Evolutionary conservation across 2,113 vertebrate species (phyloP).

Genomic region (Percopsis transmontana): DNA sequence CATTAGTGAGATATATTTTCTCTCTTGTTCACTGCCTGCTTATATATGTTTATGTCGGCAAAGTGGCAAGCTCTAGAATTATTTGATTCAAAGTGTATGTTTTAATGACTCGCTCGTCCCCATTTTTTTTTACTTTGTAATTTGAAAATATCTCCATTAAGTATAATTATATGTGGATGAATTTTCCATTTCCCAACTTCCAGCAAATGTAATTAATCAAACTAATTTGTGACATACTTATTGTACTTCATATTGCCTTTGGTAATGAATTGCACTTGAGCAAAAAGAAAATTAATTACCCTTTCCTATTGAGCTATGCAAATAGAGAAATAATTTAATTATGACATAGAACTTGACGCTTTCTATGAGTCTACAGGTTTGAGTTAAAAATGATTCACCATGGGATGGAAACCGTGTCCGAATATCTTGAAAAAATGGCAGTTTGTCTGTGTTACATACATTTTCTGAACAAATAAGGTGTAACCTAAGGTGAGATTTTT

Average conservation of each 20-base stretch:
- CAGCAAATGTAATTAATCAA: constrained; percentile 64
- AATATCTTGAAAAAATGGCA: no score
- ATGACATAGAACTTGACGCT: constrained; percentile 38
- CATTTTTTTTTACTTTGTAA: constrained; percentile 14
- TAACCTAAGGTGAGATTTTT: no score
- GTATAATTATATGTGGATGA: constrained; percentile 50
- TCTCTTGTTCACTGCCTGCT: no score
- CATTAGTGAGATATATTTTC: no score
- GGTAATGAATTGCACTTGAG: constrained; percentile 63
- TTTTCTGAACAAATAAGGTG: no score
- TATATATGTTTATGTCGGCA: not conserved
- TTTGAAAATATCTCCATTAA: constrained; percentile 52
- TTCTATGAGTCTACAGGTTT: constrained; percentile 31
- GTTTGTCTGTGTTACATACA: no score
- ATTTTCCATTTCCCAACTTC: constrained; percentile 62
- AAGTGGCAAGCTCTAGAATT: constrained; percentile 16
- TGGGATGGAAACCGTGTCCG: not conserved
- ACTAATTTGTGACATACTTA: constrained; percentile 68
- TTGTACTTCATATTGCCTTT: constrained; percentile 59
- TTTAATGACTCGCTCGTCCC: constrained; percentile 16
- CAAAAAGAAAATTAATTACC: constrained; percentile 60
- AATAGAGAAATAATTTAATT: constrained; percentile 66
- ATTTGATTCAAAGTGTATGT: constrained; percentile 20
- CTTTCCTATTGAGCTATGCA: constrained; percentile 55
- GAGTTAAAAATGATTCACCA: not conserved